Conservation (phyloP, 2,888 invertebrate genomes). For the Caradrina clavipalpis region DNA sequence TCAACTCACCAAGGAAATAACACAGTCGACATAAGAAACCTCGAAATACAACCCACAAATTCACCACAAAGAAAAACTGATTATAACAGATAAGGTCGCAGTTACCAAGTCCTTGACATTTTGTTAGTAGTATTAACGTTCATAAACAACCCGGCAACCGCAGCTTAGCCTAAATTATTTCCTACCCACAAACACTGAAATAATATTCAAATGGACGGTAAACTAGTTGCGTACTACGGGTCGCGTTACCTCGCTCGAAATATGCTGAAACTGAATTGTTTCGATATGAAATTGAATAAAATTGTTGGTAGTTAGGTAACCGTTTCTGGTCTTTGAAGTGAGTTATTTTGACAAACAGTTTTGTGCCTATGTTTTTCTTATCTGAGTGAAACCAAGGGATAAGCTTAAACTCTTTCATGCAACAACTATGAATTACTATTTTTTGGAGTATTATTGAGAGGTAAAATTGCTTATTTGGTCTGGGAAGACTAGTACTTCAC, state of each 20-base stretch:
- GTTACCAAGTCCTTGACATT: constrained; percentile 55
- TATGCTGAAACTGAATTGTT: constrained; percentile 31
- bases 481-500: too few species aligned
- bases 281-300: constrained; percentile 27
- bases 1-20: constrained; percentile 7
- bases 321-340: background rate
- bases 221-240: constrained; percentile 31
- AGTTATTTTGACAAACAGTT: background rate
- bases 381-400: background rate
- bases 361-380: background rate
- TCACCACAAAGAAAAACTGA: constrained; percentile 48
- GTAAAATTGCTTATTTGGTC: too few species aligned
- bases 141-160: constrained; percentile 45
- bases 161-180: constrained; percentile 53
- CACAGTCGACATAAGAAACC: constrained; percentile 1
- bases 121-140: constrained; percentile 28
- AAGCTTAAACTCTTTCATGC: too few species aligned
- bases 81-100: constrained; percentile 46
- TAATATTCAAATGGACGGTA: constrained; percentile 51
- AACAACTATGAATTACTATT: too few species aligned
- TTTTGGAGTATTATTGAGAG: too few species aligned
- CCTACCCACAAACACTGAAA: constrained; percentile 50
- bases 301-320: constrained; percentile 13
- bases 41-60: constrained; percentile 16
- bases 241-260: constrained; percentile 23